A percentile compares a stretch with the other conserved stretches of the same genome.
These are phyloP conservation scores for Leptinotarsa defecta DNA, from an alignment of 1,140 invertebrate genomes.

Conservation along the genomic window DNA sequence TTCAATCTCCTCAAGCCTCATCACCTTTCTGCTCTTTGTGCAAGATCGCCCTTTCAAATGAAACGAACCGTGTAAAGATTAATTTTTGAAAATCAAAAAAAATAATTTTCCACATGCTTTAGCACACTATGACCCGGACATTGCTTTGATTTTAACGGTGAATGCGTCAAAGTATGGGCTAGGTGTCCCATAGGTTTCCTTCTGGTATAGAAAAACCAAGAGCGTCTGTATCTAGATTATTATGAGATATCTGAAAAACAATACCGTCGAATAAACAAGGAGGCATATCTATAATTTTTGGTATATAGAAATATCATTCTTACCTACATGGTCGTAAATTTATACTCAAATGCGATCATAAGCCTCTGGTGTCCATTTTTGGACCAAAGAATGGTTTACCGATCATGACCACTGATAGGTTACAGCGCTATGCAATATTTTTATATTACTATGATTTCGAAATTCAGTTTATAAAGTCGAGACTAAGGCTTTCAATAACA, in stretches of 20 bases:
- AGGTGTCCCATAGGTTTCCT: neutral
- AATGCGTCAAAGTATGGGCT: neutral
- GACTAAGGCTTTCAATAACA: neutral
- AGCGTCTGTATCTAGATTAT: neutral
- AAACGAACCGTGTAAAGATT: neutral
- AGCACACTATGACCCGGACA: neutral
- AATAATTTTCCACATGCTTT: neutral
- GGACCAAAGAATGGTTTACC: neutral
- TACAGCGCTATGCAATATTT: neutral
- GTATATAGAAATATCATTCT: neutral
- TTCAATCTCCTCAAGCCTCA: no score
- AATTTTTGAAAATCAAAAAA: neutral
- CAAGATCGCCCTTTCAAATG: neutral
- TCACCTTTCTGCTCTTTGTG: no score
- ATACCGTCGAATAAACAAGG: neutral
- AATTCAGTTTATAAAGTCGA: neutral
- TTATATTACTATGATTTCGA: neutral
- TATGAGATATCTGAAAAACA: neutral
- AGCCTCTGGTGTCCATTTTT: neutral
- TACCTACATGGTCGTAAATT: neutral
- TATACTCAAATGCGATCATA: neutral
- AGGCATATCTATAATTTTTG: neutral
- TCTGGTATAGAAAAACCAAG: neutral
- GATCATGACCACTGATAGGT: neutral
- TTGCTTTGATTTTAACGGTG: neutral